Percentiles rank a stretch among this genome's conserved stretches.
These are phyloP conservation scores for Odontamblyopus lacepedii DNA, from an alignment of 2,797 vertebrate genomes.

Conservation along the genomic window DNA sequence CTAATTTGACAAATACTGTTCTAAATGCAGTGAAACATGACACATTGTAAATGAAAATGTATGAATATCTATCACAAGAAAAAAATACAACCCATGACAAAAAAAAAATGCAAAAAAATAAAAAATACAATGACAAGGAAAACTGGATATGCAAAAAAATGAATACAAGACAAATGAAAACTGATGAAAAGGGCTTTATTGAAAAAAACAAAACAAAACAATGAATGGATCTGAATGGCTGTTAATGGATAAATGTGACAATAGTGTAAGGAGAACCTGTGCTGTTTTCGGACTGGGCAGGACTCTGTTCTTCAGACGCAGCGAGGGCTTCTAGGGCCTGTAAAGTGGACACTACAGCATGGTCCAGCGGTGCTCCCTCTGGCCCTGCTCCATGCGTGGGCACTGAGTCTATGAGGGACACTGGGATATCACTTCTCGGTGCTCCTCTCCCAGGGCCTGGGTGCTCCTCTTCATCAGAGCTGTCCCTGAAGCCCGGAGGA, in stretches of 20 bases:
- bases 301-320: slow-evolving; percentile 91
- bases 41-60: neutral
- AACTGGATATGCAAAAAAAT: slow-evolving; percentile 39
- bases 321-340: slow-evolving; percentile 93
- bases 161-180: slow-evolving; percentile 72
- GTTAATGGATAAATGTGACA: slow-evolving; percentile 98
- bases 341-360: slow-evolving; percentile 89
- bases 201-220: slow-evolving; percentile 71
- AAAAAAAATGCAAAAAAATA: slow-evolving; percentile 24
- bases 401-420: slow-evolving; percentile 96
- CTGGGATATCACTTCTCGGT: slow-evolving; percentile 87
- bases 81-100: slow-evolving; percentile 37
- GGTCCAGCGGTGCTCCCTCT: slow-evolving; percentile 85
- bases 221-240: slow-evolving; percentile 80
- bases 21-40: neutral
- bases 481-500: slow-evolving; percentile 97
- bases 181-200: slow-evolving; percentile 79
- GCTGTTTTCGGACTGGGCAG: slow-evolving; percentile 89
- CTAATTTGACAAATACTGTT: neutral
- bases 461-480: slow-evolving; percentile 97
- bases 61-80: neutral
- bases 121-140: slow-evolving; percentile 35
- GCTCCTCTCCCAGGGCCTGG: slow-evolving; percentile 65
- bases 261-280: slow-evolving; percentile 99
- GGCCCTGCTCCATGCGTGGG: slow-evolving; percentile 84